These are phyloP conservation scores for Danaus chrysippus DNA, from an alignment of 2,888 invertebrate genomes.

Conservation along the genomic window DNA sequence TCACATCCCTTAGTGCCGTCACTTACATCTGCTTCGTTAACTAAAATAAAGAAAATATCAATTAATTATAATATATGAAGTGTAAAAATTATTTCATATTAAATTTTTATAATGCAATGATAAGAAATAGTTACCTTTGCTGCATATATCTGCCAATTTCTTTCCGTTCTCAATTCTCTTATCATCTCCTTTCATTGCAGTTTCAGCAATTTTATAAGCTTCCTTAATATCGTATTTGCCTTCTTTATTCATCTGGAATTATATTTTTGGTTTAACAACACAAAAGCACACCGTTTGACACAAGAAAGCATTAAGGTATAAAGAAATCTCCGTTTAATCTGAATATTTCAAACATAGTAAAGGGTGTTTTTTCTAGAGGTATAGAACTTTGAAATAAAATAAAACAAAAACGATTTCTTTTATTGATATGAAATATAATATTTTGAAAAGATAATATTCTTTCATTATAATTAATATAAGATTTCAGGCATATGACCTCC, in stretches of 20 bases:
- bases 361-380: too few species aligned
- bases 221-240: conserved; percentile 52
- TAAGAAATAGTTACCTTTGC: conserved; percentile 45
- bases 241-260: conserved; percentile 29
- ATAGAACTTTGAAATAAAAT: too few species aligned
- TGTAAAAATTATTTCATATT: background rate
- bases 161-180: conserved; percentile 52
- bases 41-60: conserved; percentile 39
- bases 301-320: too few species aligned
- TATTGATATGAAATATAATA: too few species aligned
- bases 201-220: conserved; percentile 54
- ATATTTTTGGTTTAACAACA: background rate
- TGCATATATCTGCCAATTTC: conserved; percentile 57
- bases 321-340: too few species aligned
- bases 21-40: conserved; percentile 53
- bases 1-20: conserved; percentile 69
- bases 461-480: too few species aligned
- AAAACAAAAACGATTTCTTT: too few species aligned
- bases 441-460: too few species aligned
- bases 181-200: conserved; percentile 55
- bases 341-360: too few species aligned
- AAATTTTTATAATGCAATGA: conserved; percentile 9
- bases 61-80: background rate
- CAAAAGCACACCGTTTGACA: too few species aligned
- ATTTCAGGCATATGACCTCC: too few species aligned